A percentile compares a stretch with the other conserved stretches of the same genome.
Evolutionary conservation across 2,113 vertebrate species (phyloP).

Genomic region (Dipodomys merriami): DNA sequence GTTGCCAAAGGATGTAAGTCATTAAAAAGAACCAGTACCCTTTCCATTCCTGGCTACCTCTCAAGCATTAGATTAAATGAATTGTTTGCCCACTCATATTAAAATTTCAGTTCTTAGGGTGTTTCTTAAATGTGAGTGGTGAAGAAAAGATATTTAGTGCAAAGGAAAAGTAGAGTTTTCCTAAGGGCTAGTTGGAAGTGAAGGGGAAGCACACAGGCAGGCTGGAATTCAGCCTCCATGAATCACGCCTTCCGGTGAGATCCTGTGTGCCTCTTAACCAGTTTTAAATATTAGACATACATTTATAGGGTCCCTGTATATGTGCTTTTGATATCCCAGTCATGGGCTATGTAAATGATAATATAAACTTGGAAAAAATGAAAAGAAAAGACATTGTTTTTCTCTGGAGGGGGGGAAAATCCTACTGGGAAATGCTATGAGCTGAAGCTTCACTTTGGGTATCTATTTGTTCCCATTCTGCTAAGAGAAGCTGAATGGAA

Average conservation of each 20-base stretch:
- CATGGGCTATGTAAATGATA: constrained; percentile 51
- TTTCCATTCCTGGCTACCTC: background rate
- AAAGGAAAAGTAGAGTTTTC: constrained; percentile 5
- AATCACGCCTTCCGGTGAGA: constrained; percentile 58
- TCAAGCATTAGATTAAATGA: background rate
- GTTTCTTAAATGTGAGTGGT: background rate
- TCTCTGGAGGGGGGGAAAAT: constrained; percentile 35
- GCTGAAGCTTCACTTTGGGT: constrained; percentile 27
- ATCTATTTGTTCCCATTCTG: constrained; percentile 47
- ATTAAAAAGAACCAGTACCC: background rate
- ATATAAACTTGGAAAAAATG: constrained; percentile 46
- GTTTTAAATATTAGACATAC: background rate
- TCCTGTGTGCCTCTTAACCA: background rate
- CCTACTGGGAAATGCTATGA: constrained; percentile 17
- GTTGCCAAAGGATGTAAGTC: background rate
- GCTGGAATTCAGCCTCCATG: background rate
- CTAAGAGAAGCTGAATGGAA: constrained; percentile 76
- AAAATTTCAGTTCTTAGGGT: background rate
- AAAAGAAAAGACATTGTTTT: constrained; percentile 50
- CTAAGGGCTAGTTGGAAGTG: constrained; percentile 21
- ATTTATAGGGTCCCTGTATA: background rate
- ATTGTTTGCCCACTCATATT: background rate
- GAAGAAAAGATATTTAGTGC: background rate
- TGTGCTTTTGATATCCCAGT: constrained; percentile 56
- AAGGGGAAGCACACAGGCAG: background rate